phyloP scores from a whole-genome alignment of 2,113 vertebrate genomes.

The Lasiurus borealis region DNA sequence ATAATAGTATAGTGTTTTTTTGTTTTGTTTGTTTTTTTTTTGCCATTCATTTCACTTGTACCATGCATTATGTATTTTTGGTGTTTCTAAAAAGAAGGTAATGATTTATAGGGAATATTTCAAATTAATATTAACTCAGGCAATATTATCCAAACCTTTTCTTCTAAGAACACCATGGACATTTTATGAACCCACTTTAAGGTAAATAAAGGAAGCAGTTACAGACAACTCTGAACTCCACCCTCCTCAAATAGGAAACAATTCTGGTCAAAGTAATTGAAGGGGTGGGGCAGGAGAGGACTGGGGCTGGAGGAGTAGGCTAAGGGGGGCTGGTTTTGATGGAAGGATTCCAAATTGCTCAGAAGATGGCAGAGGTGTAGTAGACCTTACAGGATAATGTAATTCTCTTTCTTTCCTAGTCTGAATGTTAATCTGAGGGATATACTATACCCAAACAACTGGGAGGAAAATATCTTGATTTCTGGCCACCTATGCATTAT shows the following conservation, averaged over 20 bases:
- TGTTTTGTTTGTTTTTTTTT: background rate
- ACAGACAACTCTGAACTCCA: background rate
- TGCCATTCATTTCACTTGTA: background rate
- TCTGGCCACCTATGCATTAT: background rate
- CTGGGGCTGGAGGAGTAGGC: background rate
- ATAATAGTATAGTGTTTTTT: background rate
- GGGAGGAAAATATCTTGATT: background rate
- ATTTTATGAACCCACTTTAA: background rate
- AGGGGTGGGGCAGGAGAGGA: background rate
- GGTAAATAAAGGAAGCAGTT: background rate
- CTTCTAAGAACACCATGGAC: background rate
- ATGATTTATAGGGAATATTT: background rate
- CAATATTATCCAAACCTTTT: background rate
- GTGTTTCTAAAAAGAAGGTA: background rate
- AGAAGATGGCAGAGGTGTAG: background rate
- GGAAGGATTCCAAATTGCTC: background rate
- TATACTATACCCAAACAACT: background rate
- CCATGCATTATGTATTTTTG: background rate
- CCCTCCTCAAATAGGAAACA: background rate
- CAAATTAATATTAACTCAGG: background rate
- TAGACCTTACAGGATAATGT: background rate
- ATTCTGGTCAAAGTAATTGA: background rate
- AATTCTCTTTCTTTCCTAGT: conserved; percentile 35
- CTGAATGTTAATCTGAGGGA: conserved; percentile 5
- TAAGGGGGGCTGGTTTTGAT: background rate